These are phyloP conservation scores for Doryteuthis pealeii DNA, from an alignment of 1,140 invertebrate species.

Conservation along the genomic window DNA sequence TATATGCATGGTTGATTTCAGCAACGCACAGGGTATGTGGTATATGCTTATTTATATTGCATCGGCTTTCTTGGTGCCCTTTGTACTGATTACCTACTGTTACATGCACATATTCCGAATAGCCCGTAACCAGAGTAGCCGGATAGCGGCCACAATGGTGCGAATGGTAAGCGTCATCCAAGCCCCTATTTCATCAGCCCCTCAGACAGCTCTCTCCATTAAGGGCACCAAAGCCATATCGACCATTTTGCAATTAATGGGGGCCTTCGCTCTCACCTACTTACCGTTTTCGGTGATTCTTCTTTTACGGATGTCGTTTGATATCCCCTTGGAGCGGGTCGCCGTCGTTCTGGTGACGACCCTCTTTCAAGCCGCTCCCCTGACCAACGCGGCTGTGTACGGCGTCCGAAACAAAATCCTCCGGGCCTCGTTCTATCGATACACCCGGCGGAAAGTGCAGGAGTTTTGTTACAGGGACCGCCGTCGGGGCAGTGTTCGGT, in stretches of 20 bases:
- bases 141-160: conserved; percentile 50
- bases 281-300: conserved; percentile 44
- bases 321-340: conserved; percentile 22
- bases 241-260: conserved; percentile 46
- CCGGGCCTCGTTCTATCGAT: conserved; percentile 41
- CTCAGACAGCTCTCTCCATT: conserved; percentile 29
- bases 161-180: conserved; percentile 49
- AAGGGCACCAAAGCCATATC: conserved; percentile 47
- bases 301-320: conserved; percentile 23
- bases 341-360: conserved; percentile 38
- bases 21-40: conserved; percentile 30
- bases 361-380: conserved; percentile 42
- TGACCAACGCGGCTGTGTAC: conserved; percentile 44
- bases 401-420: conserved; percentile 46
- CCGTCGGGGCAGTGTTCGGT: conserved; percentile 37
- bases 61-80: conserved; percentile 35
- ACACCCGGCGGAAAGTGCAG: conserved; percentile 33
- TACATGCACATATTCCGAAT: conserved; percentile 49
- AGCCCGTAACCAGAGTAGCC: conserved; percentile 45
- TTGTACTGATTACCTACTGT: conserved; percentile 43
- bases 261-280: conserved; percentile 46
- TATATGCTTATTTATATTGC: conserved; percentile 35
- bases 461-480: conserved; percentile 37
- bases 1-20: conserved; percentile 35
- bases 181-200: conserved; percentile 37